phyloP scores from a whole-genome alignment of 2,888 invertebrate genomes.

The Leucozona laternaria region DNA sequence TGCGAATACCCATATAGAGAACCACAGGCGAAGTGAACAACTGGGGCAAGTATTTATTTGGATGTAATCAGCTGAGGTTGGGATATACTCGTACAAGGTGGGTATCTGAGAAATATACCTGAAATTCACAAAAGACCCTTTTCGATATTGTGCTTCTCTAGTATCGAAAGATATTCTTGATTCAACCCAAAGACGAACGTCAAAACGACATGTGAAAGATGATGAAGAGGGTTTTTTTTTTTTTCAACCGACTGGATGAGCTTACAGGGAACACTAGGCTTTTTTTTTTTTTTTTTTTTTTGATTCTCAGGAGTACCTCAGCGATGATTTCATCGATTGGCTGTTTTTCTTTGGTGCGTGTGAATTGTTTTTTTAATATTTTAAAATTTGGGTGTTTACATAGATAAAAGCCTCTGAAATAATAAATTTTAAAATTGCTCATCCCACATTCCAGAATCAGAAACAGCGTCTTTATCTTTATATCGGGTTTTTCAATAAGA shows the following conservation, averaged over 20 bases:
- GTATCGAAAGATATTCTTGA: constrained; percentile 40
- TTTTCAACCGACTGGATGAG: constrained; percentile 20
- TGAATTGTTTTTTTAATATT: not conserved
- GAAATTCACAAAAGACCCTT: constrained; percentile 26
- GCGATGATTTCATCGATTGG: constrained; percentile 49
- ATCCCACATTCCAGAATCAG: too few species aligned
- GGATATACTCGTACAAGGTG: not conserved
- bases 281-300: constrained; percentile 24
- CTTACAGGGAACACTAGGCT: constrained; percentile 50
- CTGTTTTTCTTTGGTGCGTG: not conserved
- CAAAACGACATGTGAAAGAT: constrained; percentile 43
- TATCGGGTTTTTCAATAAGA: too few species aligned
- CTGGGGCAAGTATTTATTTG: constrained; percentile 51
- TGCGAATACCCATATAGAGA: constrained; percentile 21
- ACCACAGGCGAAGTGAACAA: constrained; percentile 37
- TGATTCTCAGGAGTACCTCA: not conserved
- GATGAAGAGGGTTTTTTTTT: constrained; percentile 44
- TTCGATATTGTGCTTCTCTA: not conserved
- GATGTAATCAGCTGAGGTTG: constrained; percentile 62
- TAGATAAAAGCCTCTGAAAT: too few species aligned
- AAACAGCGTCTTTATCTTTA: too few species aligned
- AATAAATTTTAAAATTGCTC: too few species aligned
- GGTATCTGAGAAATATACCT: constrained; percentile 30
- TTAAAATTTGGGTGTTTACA: too few species aligned
- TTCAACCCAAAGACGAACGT: constrained; percentile 25